Evolutionary conservation across 2,113 vertebrate genomes (phyloP), one percentile per base, ranked within the genome.

Genomic region (Lethenteron camtschaticum): DNA sequence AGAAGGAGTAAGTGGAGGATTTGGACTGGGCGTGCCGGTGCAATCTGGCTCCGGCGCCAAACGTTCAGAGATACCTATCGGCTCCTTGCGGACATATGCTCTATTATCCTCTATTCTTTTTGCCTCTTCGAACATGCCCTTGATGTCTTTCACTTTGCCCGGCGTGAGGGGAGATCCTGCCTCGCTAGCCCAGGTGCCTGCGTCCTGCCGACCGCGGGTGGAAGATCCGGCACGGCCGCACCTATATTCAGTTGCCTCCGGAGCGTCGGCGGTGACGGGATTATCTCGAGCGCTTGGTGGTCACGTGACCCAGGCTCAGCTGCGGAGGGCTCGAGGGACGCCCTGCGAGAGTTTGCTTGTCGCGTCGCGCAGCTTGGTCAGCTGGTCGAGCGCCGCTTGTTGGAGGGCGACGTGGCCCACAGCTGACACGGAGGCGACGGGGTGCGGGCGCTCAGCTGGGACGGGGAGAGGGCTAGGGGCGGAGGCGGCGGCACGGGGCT

Each of bases 171-270:
- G 78, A 71, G 74, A 83, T 77, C 58, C 78, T 5, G 2, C 71
- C n/a, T 75, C 60, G 11, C 78, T 74, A 68, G 75, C 77, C 12
- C 73, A 59, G 81, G 81, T 7, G 74, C 76, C 3, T 76, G 72
- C 2, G 75, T 72, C 57, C 77, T 74, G 8, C 76, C 80, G 14
- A 75, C 71, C 9, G 75, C 70, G 12, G 77, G 80, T 3, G 41
- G 41, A 41, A 7, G 41, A 41, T 41, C 41, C 41, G 41, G 41
- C 41, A 7, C 41, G 41, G 41, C 41, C 41, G 76, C 74, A 59
- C 87, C 83, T 1, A 81, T 82, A 78, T 84, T 87, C 70, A 88
- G 84, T 78, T 88, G 84, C 24, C 82, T 81, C 63, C 84, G 82
- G 68, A 87, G 85, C 9, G 82, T 82, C 18, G 83, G 75, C 16